Base-by-base conservation (phyloP, 1,140 invertebrate genomes). In the Drosophila subpulchrella region DNA sequence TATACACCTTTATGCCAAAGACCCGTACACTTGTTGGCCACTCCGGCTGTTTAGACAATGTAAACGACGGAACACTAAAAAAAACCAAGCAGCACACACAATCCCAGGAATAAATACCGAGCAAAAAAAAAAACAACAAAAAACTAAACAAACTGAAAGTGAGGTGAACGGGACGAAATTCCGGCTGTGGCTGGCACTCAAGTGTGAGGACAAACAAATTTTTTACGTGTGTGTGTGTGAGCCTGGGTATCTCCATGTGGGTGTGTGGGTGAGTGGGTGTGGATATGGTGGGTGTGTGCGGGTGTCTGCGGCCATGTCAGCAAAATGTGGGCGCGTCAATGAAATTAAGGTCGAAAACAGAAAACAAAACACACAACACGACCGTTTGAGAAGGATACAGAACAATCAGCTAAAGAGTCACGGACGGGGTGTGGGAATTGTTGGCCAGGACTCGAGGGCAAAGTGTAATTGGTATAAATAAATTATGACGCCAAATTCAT, bases 1-100 rank as follows among this genome's bases (percentile, higher is more conserved):
- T 76, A 58, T 76, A 76, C 73, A 75, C 73, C 73, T 76, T 77
- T 51, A 76, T 77, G 56, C 51, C 74, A 70, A 61, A 71, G 75
- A 78, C 75, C 75, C 65, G 55, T 78, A 47, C 75, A 77, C 73
- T 76, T 76, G 73, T 76, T 76, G 73, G 61, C 54, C 75, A 68
- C 66, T 85, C 83, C 79, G 75, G 75, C 63, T 74, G 84, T 89
- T 86, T 86, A 86, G 83, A 86, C 83, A 86, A 86, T 86, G 83
- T 86, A 86, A 89, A 89, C 80, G 84, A 66, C 58, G 70, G 47
- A 65, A 53, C 54, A 86, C 65, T 68, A 76, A 76, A 76, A 81
- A 81, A 66, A 58, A 42, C 41, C 42, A 36, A 41, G 27, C 27
- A 30, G 42, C 24, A 56, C 39, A 46, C 32, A 42, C 54, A 56